Conservation (phyloP, 2,113 vertebrate genomes). For the Romanogobio albipinnatus region DNA sequence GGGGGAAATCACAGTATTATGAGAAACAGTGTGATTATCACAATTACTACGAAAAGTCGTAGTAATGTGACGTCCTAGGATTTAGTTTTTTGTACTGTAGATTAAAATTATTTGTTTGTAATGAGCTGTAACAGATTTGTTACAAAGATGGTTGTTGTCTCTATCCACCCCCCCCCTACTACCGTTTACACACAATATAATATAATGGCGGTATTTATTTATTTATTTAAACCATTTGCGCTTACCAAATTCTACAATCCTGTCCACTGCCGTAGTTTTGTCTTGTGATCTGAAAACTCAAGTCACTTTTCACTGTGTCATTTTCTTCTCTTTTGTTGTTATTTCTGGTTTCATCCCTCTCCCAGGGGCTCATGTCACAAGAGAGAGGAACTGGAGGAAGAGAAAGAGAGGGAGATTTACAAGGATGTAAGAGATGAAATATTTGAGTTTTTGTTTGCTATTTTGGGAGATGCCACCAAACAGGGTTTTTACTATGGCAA, state of each 20-base stretch:
- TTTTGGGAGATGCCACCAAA: slow-evolving; percentile 47
- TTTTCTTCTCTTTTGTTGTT: slow-evolving; percentile 15
- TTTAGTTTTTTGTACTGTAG: not conserved
- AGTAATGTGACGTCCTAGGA: not conserved
- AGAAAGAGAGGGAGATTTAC: not conserved
- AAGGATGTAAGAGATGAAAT: slow-evolving; percentile 37
- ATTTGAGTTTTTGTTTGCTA: slow-evolving; percentile 42
- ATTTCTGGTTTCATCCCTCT: slow-evolving; percentile 22
- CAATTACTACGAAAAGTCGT: too few species aligned
- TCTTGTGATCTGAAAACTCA: not conserved
- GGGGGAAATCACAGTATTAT: too few species aligned
- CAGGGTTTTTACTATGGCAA: slow-evolving; percentile 41
- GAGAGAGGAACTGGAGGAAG: not conserved
- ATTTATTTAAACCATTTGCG: not conserved
- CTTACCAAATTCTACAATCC: not conserved
- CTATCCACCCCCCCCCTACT: not conserved
- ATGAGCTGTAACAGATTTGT: not conserved
- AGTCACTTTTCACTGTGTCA: not conserved
- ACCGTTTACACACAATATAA: not conserved
- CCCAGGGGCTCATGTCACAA: not conserved
- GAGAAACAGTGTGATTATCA: too few species aligned
- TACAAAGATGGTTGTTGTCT: not conserved
- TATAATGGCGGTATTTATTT: not conserved
- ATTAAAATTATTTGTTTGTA: not conserved
- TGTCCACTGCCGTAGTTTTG: not conserved